Conservation (phyloP, 2,888 invertebrate genomes). For the Limnephilus auricula region DNA sequence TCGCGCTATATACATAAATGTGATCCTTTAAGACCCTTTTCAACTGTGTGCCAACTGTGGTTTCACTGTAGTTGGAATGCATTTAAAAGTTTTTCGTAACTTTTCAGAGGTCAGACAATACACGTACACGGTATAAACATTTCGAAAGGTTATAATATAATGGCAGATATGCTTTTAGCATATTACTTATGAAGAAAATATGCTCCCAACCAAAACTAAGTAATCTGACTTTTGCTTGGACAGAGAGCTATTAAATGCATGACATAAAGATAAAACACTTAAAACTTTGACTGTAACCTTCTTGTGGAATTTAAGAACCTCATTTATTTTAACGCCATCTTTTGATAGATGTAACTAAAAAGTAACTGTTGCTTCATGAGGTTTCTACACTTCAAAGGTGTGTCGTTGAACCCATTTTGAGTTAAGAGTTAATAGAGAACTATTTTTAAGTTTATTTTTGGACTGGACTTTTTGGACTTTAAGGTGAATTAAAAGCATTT, state of each 20-base stretch:
- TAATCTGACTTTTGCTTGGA: background rate
- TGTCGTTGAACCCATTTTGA: background rate
- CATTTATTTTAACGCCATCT: background rate
- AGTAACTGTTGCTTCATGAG: background rate
- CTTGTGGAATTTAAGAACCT: background rate
- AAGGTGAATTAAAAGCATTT: too few relatives aligned
- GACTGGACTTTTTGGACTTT: too few relatives aligned
- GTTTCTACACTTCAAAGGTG: background rate
- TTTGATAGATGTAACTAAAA: background rate
- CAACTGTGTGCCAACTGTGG: background rate
- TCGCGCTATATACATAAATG: too few relatives aligned
- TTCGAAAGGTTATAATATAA: background rate
- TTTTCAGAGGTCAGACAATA: background rate
- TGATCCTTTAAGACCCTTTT: background rate
- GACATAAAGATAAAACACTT: background rate
- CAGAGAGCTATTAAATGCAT: background rate
- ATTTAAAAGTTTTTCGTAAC: too few relatives aligned
- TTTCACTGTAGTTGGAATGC: too few relatives aligned
- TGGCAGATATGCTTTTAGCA: too few relatives aligned
- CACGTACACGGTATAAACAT: background rate
- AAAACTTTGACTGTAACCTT: background rate
- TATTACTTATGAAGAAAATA: background rate
- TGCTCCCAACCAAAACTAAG: background rate
- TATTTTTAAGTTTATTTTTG: too few relatives aligned
- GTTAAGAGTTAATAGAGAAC: background rate